These are phyloP conservation scores for Ptychoptera albimana DNA, from an alignment of 2,888 invertebrate genomes.

Conservation along the genomic window DNA sequence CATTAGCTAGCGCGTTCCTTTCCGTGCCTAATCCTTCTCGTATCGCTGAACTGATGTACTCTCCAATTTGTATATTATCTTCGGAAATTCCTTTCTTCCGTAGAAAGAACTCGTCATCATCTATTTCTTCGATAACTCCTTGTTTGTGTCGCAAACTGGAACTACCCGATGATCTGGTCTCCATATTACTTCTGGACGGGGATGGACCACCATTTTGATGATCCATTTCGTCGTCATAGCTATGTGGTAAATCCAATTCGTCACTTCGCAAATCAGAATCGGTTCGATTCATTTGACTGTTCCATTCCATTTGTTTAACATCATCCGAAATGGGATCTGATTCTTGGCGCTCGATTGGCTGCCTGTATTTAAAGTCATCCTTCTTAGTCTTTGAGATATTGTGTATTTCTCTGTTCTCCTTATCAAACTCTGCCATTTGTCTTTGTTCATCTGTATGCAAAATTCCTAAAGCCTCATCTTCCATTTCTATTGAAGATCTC, in stretches of 20 bases:
- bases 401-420: conserved; percentile 38
- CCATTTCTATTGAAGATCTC: conserved; percentile 18
- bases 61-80: conserved; percentile 64
- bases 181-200: conserved; percentile 29
- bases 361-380: conserved; percentile 23
- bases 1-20: conserved; percentile 46
- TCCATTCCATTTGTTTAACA: conserved; percentile 29
- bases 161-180: conserved; percentile 41
- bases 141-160: conserved; percentile 37
- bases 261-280: conserved; percentile 17
- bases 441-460: conserved; percentile 34
- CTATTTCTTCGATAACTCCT: conserved; percentile 68
- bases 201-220: conserved; percentile 16
- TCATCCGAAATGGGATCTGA: conserved; percentile 30
- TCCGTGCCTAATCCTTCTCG: conserved; percentile 55
- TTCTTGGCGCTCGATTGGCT: conserved; percentile 25
- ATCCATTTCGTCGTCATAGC: conserved; percentile 22
- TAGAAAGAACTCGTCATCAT: conserved; percentile 75
- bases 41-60: conserved; percentile 63
- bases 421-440: conserved; percentile 38
- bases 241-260: conserved; percentile 3
- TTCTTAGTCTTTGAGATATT: conserved; percentile 27
- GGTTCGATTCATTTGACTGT: conserved; percentile 22
- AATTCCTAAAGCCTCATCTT: conserved; percentile 30
- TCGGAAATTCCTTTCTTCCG: conserved; percentile 68